Conservation (phyloP, 2,797 vertebrate genomes). For the Cryptoprocta ferox region DNA sequence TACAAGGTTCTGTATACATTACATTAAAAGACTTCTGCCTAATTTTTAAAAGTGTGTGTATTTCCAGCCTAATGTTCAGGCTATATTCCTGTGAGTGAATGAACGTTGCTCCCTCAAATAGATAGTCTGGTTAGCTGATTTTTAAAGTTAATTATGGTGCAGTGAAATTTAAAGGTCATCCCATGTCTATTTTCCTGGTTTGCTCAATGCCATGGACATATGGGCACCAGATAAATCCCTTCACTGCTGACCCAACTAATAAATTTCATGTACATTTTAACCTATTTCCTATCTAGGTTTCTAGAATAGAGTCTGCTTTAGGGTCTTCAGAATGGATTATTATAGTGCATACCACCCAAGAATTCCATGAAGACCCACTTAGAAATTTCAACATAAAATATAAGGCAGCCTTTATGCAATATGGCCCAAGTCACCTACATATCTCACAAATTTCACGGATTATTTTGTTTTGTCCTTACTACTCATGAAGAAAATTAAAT, state of each 20-base stretch:
- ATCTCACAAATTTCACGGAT: conserved; percentile 52
- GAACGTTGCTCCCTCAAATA: conserved; percentile 39
- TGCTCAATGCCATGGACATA: conserved; percentile 35
- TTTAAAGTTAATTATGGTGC: conserved; percentile 72
- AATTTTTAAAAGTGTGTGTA: not conserved
- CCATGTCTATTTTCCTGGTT: conserved; percentile 51
- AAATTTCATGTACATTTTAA: conserved; percentile 45
- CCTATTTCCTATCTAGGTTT: not conserved
- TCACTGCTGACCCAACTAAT: conserved; percentile 58
- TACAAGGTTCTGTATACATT: not conserved
- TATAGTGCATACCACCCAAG: not conserved
- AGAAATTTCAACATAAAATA: conserved; percentile 3
- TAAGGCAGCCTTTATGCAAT: not conserved
- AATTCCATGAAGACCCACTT: not conserved
- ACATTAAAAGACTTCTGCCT: not conserved
- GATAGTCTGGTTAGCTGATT: conserved; percentile 51
- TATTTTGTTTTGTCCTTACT: conserved; percentile 59
- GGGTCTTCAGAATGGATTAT: conserved; percentile 23
- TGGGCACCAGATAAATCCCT: conserved; percentile 51
- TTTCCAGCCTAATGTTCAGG: not conserved
- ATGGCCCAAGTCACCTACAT: not conserved
- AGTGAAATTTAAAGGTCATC: conserved; percentile 75
- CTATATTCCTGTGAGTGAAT: not conserved
- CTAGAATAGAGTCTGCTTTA: not conserved
- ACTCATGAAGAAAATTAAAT: conserved; percentile 64